Conservation (phyloP, 1,140 invertebrate species). For the Megalopta genalis region DNA sequence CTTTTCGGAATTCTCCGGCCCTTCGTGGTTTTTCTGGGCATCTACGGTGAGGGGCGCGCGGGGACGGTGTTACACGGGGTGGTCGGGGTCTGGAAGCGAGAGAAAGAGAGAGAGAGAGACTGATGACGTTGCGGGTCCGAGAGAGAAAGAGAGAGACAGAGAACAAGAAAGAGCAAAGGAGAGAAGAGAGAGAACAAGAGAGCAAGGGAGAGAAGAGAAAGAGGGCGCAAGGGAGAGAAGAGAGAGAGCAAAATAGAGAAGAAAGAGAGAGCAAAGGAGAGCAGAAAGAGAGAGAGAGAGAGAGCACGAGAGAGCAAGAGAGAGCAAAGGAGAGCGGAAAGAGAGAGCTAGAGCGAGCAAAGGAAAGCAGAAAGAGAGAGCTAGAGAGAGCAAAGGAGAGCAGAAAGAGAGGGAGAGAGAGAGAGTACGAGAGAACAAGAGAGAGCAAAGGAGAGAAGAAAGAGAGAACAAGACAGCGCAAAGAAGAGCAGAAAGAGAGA, state of each 20-base stretch:
- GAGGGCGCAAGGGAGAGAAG: too few relatives aligned
- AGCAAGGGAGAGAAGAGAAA: too few relatives aligned
- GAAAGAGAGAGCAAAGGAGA: too few relatives aligned
- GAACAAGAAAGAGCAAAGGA: too few relatives aligned
- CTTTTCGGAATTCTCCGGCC: slow-evolving; percentile 60
- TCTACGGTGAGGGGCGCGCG: slow-evolving; percentile 17
- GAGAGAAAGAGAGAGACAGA: slow-evolving; percentile 33
- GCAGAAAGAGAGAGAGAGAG: slow-evolving; percentile 27
- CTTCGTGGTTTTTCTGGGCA: slow-evolving; percentile 61
- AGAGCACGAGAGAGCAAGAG: slow-evolving; percentile 11
- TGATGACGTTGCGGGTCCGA: too few relatives aligned
- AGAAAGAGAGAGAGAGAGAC: slow-evolving; percentile 9
- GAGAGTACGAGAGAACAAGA: neutral
- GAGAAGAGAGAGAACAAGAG: too few relatives aligned
- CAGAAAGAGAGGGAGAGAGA: slow-evolving; percentile 58
- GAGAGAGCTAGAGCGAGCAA: too few relatives aligned
- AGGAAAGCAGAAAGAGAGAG: neutral
- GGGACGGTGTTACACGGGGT: slow-evolving; percentile 25
- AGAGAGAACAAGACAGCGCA: too few relatives aligned
- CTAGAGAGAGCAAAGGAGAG: neutral
- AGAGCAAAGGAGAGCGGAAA: too few relatives aligned
- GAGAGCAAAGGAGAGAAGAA: too few relatives aligned
- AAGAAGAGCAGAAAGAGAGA: neutral
- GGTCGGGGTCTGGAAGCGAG: slow-evolving; percentile 23
- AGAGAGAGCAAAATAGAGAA: too few relatives aligned